phyloP scores from a whole-genome alignment of 2,888 invertebrate genomes.

The Byasa hedistus region DNA sequence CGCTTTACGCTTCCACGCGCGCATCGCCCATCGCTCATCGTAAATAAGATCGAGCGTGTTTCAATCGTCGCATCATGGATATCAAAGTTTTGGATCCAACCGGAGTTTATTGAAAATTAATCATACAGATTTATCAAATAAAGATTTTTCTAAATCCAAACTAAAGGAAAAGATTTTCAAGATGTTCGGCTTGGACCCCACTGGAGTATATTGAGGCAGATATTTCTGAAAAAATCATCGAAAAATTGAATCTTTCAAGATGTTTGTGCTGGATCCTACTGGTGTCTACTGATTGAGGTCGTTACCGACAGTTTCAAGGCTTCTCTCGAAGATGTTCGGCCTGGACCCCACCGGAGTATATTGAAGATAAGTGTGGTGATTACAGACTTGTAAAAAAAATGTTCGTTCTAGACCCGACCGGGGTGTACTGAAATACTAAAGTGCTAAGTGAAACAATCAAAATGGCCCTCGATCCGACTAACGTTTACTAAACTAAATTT shows the following conservation, averaged over 20 bases:
- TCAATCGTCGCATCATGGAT: conserved; percentile 60
- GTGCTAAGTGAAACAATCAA: conserved; percentile 38
- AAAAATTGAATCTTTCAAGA: conserved; percentile 45
- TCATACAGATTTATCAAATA: conserved; percentile 4
- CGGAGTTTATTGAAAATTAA: conserved; percentile 64
- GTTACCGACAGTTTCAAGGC: conserved; percentile 26
- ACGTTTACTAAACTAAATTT: conserved; percentile 44
- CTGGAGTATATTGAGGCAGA: conserved; percentile 61
- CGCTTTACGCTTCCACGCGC: conserved; percentile 49
- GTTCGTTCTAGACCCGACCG: conserved; percentile 71
- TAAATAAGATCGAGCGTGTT: conserved; percentile 74
- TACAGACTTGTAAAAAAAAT: conserved; percentile 50
- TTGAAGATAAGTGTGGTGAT: conserved; percentile 46
- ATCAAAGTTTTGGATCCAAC: conserved; percentile 75
- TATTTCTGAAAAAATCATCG: conserved; percentile 29
- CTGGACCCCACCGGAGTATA: conserved; percentile 72
- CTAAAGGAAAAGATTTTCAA: conserved; percentile 30
- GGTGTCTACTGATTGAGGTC: conserved; percentile 52
- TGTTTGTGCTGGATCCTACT: conserved; percentile 67
- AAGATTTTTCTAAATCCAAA: neutral
- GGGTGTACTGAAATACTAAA: conserved; percentile 61
- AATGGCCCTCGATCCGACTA: conserved; percentile 48
- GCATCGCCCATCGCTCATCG: conserved; percentile 58
- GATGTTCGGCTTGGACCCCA: conserved; percentile 67
- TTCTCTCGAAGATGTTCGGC: conserved; percentile 56